A percentile compares a stretch with the other conserved stretches of the same genome.
Evolutionary conservation across 1,140 invertebrate genomes (phyloP).

Genomic region (Ditylenchus dipsaci): DNA sequence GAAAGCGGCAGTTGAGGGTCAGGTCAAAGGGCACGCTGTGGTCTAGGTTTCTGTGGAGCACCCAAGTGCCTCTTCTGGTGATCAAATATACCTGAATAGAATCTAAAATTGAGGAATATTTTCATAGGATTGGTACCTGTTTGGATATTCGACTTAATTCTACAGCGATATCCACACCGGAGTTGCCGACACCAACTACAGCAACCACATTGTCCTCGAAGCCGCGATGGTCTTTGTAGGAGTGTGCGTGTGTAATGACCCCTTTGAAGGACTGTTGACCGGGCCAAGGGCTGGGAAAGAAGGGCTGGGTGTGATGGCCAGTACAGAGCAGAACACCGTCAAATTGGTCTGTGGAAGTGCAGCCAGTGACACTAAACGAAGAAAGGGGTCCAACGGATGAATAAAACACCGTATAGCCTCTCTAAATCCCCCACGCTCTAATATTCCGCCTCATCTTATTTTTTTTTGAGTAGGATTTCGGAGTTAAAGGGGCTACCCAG

Average conservation of each 20-base stretch:
- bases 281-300: constrained; percentile 44
- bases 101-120: not conserved
- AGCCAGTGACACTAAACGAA: too few relatives aligned
- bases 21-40: constrained; percentile 45
- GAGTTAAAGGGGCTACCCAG: too few relatives aligned
- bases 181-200: constrained; percentile 65
- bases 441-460: too few relatives aligned
- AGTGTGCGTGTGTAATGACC: constrained; percentile 60
- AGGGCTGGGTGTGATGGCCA: constrained; percentile 58
- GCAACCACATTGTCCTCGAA: constrained; percentile 60
- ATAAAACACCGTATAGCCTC: too few relatives aligned
- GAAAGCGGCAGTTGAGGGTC: constrained; percentile 21
- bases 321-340: constrained; percentile 57
- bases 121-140: constrained; percentile 23
- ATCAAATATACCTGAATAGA: constrained; percentile 60
- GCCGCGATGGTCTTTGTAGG: constrained; percentile 41
- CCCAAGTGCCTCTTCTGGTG: constrained; percentile 62
- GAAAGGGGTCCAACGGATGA: too few relatives aligned
- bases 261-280: constrained; percentile 60
- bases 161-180: constrained; percentile 63
- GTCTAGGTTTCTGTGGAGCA: constrained; percentile 59
- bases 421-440: too few relatives aligned
- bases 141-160: constrained; percentile 60
- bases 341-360: constrained; percentile 52
- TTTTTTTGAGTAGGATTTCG: too few relatives aligned